Base-by-base conservation (phyloP, 1,140 invertebrate species). In the Habropoda laboriosa region DNA sequence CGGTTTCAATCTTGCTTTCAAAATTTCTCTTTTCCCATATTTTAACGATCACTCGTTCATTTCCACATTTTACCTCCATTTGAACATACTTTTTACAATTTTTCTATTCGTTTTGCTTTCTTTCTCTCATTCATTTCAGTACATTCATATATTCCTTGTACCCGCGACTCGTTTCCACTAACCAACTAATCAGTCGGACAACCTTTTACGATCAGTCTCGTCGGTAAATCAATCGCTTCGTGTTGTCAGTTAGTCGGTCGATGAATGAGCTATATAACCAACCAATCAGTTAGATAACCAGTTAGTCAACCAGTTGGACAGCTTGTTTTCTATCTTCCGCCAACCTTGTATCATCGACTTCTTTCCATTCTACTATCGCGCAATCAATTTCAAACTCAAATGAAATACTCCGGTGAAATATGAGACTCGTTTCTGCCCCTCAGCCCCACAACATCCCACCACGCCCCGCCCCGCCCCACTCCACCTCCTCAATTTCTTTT, bases 381-480 rank as follows among this genome's bases (percentile, higher is more conserved):
- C 57, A 82, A 80, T 82, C 71, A 82, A 80, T 80, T 82, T 79
- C 70, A 60, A 82, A 82, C 70, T 82, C 53, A 51, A 82, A 72
- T 80, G 70, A 73, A 79, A 79, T 82, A 79, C 76, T 74, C 51
- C 60, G 45, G 49, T 73, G 68, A 79, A 80, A 82, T 82, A 75
- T 67, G 77, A 80, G 77, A 63, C 64, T 53, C 32, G 24, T 61
- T 49, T 57, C 38, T 21, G 18, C 30, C 27, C 12, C 60, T 18
- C 27, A n/a, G n/a, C n/a, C n/a, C n/a, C n/a, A n/a, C 49, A 16
- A 21, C 72, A 6, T 18, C 18, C 27, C 7, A n/a, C n/a, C n/a
- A n/a, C 10, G 27, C 27, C 24, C 21, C 38, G n/a, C 1, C n/a
- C 27, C 45, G 32, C 42, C 16, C 47, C 35, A 68, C 47, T 51